Base-by-base conservation (phyloP, 2,797 vertebrate species). In the Spinus olivaceus region DNA sequence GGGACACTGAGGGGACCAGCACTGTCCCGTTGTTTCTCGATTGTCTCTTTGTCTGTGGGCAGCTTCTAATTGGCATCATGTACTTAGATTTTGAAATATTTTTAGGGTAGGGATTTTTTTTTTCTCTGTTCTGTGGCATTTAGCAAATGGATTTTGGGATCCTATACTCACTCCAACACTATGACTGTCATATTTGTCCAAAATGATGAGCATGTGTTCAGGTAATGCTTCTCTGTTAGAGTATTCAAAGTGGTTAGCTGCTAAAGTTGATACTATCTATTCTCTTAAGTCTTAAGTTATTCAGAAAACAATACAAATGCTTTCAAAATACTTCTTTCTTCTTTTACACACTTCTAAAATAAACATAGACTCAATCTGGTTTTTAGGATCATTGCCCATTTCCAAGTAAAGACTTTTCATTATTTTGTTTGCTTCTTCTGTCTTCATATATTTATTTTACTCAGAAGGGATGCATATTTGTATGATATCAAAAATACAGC, bases 11-110 rank as follows among this genome's bases (percentile, higher is more conserved):
- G 59, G 41, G 12, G 14, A 59, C 32, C 37, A 7, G 8, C 15
- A 2, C 28, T 7, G 3, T 23, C n/a, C 79, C 0, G 0, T 19
- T 17, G 3, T 25, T 86, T 57, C 76, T 46, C 1, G 0, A 0
- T 77, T 70, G 23, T 13, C 24, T 44, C 0, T 66, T 49, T 59
- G 6, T 44, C 90, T 72, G 23, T 35, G 20, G 12, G 47, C 47
- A 69, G 39, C 24, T 27, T 61, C 16, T n/a, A 18, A 60, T 15
- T 8, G 60, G 7, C 33, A 39, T 14, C 21, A 59, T 30, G 12
- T 42, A 37, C 27, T 63, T 65, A 17, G 5, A 51, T 57, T 81
- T 54, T 15, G 4, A 69, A 77, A 9, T 70, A 47, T n/a, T 72
- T 81, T 86, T 57, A 42, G 12, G 27, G 17, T n/a, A 81, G 35